Base-by-base conservation (phyloP, 2,888 invertebrate species). In the Melitaea athalia region DNA sequence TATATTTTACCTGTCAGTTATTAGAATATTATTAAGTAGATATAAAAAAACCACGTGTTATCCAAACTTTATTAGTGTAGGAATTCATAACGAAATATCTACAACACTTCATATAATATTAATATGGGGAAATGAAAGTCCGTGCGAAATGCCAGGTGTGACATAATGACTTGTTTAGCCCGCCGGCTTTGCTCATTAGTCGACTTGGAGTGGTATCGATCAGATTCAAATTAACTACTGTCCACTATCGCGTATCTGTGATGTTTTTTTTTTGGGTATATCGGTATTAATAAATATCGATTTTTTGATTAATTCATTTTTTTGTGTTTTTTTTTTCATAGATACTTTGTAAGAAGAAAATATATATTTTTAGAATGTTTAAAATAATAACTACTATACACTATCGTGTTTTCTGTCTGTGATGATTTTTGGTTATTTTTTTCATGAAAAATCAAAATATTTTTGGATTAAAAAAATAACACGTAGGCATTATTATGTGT, bases 141-240 rank as follows among this genome's bases (percentile, higher is more conserved):
- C 85, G 84, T 90, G 90, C 73, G 89, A 90, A 83, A 79, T 47
- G 24, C 69, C 90, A 90, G 82, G 78, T 89, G 89, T 68, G 59
- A 49, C 15, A 72, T 86, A 85, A 88, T 87, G 83, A 85, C 84
- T 81, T 78, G 79, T 81, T 86, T 85, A 85, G 82, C 73, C 76
- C 81, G 71, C 76, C 77, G 88, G 90, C 87, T 91, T 89, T 89
- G 84, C 88, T 89, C 90, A 91, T 91, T 91, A 90, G 79, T 79
- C 73, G 78, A 72, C 72, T 76, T 88, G 75, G 80, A 88, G 89
- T 88, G 84, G 80, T 78, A 77, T 85, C 83, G 81, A 83, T 84
- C 81, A 80, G 81, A 84, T 84, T 83, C 79, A 79, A 82, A 81
- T 82, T 80, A 79, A 82, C 80, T 78, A 81, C 81, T 79, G 81